Evolutionary conservation across 2,113 vertebrate species (phyloP).

Genomic region (Lampris incognitus): DNA sequence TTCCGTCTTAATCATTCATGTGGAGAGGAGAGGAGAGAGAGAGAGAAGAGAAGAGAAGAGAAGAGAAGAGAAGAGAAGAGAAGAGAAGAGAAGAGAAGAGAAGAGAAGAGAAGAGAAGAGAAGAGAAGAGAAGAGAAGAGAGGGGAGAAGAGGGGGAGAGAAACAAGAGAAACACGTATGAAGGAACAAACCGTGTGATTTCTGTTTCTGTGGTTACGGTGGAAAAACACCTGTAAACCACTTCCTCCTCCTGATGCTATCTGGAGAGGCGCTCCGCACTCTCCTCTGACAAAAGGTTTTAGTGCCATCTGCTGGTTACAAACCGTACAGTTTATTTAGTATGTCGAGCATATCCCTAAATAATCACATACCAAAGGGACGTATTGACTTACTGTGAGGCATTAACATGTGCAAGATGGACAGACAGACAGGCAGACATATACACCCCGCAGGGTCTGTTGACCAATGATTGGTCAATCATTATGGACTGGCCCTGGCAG

Average conservation of each 20-base stretch:
- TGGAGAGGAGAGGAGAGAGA: background rate
- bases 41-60: background rate
- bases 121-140: background rate
- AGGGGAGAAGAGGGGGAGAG: background rate
- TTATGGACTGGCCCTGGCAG: constrained; percentile 6
- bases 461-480: constrained; percentile 15
- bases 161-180: background rate
- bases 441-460: background rate
- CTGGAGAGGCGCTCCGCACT: background rate
- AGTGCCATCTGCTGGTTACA: constrained; percentile 76
- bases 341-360: constrained; percentile 37
- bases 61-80: background rate
- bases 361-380: constrained; percentile 61
- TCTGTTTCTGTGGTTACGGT: constrained; percentile 15
- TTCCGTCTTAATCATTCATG: background rate
- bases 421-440: constrained; percentile 1
- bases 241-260: constrained; percentile 21
- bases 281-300: constrained; percentile 56
- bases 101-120: background rate
- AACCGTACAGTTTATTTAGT: constrained; percentile 28
- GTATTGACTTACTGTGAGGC: constrained; percentile 51
- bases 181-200: constrained; percentile 22
- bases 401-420: constrained; percentile 6
- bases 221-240: background rate
- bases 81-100: background rate